Evolutionary conservation across 2,888 invertebrate genomes (phyloP).

Genomic region (Catocala nupta): DNA sequence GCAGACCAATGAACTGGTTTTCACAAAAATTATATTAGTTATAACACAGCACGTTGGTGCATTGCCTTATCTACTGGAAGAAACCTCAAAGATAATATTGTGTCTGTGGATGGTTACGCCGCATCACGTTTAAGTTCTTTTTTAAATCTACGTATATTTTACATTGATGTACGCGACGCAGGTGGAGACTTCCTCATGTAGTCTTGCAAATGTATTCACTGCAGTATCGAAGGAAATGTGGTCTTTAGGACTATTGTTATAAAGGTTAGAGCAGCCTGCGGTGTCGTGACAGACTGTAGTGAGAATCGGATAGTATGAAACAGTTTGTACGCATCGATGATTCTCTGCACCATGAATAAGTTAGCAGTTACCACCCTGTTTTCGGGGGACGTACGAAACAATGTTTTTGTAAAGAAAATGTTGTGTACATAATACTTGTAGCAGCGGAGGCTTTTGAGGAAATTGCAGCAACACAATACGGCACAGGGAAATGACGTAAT

Average conservation of each 20-base stretch:
- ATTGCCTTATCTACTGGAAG: too few species aligned
- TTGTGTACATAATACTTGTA: slow-evolving; percentile 48
- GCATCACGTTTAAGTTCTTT: slow-evolving; percentile 57
- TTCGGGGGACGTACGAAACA: slow-evolving; percentile 47
- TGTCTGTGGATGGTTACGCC: slow-evolving; percentile 32
- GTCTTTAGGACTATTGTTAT: slow-evolving; percentile 28
- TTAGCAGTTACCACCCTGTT: slow-evolving; percentile 59
- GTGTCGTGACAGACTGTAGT: slow-evolving; percentile 22
- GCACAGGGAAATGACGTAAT: slow-evolving; percentile 46
- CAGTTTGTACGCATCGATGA: slow-evolving; percentile 64
- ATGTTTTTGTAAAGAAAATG: slow-evolving; percentile 53
- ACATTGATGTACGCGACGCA: slow-evolving; percentile 61
- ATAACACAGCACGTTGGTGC: too few species aligned
- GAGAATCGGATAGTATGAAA: slow-evolving; percentile 59
- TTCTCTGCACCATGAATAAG: slow-evolving; percentile 64
- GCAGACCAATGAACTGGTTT: too few species aligned
- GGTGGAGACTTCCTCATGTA: slow-evolving; percentile 57
- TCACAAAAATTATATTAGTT: too few species aligned
- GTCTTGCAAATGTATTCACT: slow-evolving; percentile 48
- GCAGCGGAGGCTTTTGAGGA: slow-evolving; percentile 38
- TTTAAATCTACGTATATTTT: slow-evolving; percentile 61
- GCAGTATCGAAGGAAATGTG: slow-evolving; percentile 28
- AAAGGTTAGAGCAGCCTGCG: slow-evolving; percentile 43
- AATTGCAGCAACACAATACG: slow-evolving; percentile 49
- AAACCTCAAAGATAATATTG: slow-evolving; percentile 3